phyloP scores from a whole-genome alignment of 2,797 vertebrate species.

The Epinephelus malabaricus region DNA sequence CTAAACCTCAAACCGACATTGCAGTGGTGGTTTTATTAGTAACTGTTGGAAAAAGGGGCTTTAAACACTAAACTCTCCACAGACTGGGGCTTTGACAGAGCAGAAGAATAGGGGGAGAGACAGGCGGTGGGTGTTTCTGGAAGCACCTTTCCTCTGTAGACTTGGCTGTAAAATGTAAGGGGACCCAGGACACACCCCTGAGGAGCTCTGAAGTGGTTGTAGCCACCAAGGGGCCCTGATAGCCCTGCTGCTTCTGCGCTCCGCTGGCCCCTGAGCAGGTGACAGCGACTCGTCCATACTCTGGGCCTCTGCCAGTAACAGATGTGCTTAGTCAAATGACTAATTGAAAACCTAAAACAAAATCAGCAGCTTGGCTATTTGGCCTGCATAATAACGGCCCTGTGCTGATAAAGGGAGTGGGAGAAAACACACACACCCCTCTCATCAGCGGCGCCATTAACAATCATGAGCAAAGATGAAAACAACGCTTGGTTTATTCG shows the following conservation, averaged over 20 bases:
- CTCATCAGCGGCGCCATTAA: slow-evolving; percentile 99
- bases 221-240: slow-evolving; percentile 86
- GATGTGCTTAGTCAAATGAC: slow-evolving; percentile 99
- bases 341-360: slow-evolving; percentile 99
- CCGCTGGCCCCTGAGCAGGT: slow-evolving; percentile 91
- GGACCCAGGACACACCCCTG: slow-evolving; percentile 88
- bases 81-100: slow-evolving; percentile 72
- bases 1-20: slow-evolving; percentile 68
- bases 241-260: slow-evolving; percentile 88
- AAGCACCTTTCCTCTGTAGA: slow-evolving; percentile 80
- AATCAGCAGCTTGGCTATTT: slow-evolving; percentile 98
- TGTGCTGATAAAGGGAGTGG: slow-evolving; percentile 90
- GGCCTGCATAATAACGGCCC: slow-evolving; percentile 97
- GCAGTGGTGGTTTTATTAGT: slow-evolving; percentile 52
- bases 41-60: slow-evolving; percentile 59
- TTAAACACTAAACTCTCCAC: slow-evolving; percentile 74
- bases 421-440: slow-evolving; percentile 89
- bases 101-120: slow-evolving; percentile 70
- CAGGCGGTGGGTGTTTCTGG: slow-evolving; percentile 76
- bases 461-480: slow-evolving; percentile 99
- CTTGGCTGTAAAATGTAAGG: slow-evolving; percentile 83
- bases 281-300: slow-evolving; percentile 90
- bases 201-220: slow-evolving; percentile 90
- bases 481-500: slow-evolving; percentile 99
- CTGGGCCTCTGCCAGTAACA: slow-evolving; percentile 96